Conservation (phyloP, 2,113 vertebrate species). For the Butorides virescens region DNA sequence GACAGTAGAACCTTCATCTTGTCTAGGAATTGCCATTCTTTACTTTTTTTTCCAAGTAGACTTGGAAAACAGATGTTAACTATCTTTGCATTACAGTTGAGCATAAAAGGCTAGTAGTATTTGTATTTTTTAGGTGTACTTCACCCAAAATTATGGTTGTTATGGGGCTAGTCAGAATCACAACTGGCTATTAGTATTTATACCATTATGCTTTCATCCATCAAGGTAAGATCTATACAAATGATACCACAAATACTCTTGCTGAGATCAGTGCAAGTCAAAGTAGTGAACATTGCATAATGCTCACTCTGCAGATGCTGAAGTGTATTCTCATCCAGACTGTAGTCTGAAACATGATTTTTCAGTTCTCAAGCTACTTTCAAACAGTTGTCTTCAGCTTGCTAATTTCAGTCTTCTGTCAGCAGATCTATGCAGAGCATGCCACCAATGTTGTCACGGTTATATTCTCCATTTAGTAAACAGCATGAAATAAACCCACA, state of each 20-base stretch:
- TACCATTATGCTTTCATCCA: background rate
- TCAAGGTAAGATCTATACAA: background rate
- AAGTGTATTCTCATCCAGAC: background rate
- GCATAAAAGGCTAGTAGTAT: background rate
- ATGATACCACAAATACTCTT: background rate
- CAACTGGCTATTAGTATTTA: background rate
- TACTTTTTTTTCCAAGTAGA: background rate
- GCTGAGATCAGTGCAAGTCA: background rate
- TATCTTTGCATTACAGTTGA: background rate
- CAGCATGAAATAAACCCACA: background rate
- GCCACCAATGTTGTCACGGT: background rate
- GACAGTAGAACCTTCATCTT: background rate
- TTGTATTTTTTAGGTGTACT: background rate
- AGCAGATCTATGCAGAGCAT: background rate
- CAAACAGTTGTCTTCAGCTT: background rate
- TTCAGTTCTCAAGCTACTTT: background rate
- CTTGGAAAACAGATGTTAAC: background rate
- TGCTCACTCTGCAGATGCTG: background rate
- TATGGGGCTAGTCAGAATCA: background rate
- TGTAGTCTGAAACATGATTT: background rate
- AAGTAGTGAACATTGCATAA: background rate
- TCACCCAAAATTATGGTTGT: background rate
- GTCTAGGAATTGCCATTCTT: background rate
- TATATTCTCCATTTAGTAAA: conserved; percentile 37
- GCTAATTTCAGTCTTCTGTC: background rate